A percentile compares a stretch with the other conserved stretches of the same genome.
Conservation (phyloP, 2,888 invertebrate species). For the Lasioglossum malachurum region DNA sequence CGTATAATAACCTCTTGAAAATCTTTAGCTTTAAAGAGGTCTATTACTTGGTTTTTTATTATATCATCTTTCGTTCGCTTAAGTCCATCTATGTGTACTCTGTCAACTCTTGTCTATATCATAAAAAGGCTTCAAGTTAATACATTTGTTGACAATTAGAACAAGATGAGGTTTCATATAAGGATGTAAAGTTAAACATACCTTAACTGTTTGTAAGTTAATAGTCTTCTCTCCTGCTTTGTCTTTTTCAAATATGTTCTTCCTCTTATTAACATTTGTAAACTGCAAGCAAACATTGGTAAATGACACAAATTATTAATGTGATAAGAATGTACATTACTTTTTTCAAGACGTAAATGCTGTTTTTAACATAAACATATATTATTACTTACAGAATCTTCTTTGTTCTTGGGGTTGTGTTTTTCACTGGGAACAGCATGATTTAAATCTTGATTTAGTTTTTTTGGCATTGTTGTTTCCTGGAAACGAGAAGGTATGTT, state of each 20-base stretch:
- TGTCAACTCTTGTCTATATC: slow-evolving; percentile 92
- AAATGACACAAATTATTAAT: neutral
- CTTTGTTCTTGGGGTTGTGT: slow-evolving; percentile 26
- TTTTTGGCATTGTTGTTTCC: slow-evolving; percentile 68
- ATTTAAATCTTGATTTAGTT: slow-evolving; percentile 57
- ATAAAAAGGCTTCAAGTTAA: neutral
- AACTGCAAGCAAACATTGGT: slow-evolving; percentile 56
- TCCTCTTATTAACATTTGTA: slow-evolving; percentile 36
- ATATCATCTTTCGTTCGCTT: slow-evolving; percentile 95
- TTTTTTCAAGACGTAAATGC: neutral
- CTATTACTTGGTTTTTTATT: slow-evolving; percentile 91
- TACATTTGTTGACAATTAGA: neutral
- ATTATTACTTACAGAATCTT: slow-evolving; percentile 58
- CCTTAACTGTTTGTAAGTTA: slow-evolving; percentile 74
- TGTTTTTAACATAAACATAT: neutral
- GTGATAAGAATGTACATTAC: neutral
- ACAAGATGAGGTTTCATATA: slow-evolving; percentile 44
- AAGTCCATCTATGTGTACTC: slow-evolving; percentile 94
- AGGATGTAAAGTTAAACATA: slow-evolving; percentile 50
- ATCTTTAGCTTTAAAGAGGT: slow-evolving; percentile 93
- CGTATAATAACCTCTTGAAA: slow-evolving; percentile 93
- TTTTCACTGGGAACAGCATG: slow-evolving; percentile 33
- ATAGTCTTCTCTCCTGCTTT: slow-evolving; percentile 56
- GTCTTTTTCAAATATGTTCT: slow-evolving; percentile 44
- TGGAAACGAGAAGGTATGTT: slow-evolving; percentile 37